Percentiles rank a stretch among this genome's conserved stretches.
phyloP scores from a whole-genome alignment of 2,888 invertebrate genomes.

The Mactromeris polynyma region DNA sequence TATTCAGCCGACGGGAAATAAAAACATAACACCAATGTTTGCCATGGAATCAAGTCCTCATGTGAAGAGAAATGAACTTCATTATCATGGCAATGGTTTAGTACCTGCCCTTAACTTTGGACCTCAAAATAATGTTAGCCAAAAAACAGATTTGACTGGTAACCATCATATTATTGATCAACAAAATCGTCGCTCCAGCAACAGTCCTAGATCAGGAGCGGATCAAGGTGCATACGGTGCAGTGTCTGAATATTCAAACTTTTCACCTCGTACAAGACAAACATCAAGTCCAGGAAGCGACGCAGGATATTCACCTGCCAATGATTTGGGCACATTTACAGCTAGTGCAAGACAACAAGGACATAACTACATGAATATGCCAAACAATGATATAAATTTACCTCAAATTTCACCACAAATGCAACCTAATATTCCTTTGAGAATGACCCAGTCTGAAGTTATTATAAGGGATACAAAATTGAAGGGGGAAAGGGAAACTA shows the following conservation, averaged over 20 bases:
- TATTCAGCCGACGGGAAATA: conserved; percentile 49
- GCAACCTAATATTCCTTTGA: conserved; percentile 29
- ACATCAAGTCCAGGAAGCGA: not conserved
- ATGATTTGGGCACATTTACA: not conserved
- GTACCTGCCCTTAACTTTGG: not conserved
- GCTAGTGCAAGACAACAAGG: conserved; percentile 35
- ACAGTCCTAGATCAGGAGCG: conserved; percentile 1
- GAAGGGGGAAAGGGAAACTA: not conserved
- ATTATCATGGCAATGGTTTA: not conserved
- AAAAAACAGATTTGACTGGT: not conserved
- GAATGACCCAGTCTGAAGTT: conserved; percentile 67
- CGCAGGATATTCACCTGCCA: not conserved
- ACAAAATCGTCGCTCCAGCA: not conserved
- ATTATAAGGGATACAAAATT: conserved; percentile 18
- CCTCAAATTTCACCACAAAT: conserved; percentile 1
- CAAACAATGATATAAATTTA: conserved; percentile 11
- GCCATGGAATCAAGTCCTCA: conserved; percentile 51
- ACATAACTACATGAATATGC: conserved; percentile 24
- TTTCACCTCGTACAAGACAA: conserved; percentile 31
- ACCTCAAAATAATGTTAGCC: not conserved
- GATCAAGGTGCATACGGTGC: not conserved
- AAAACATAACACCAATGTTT: conserved; percentile 52
- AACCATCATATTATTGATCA: not conserved
- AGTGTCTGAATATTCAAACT: conserved; percentile 19
- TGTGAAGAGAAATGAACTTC: conserved; percentile 18